Base-by-base conservation (phyloP, 2,113 vertebrate genomes). In the Aphelocoma coerulescens region DNA sequence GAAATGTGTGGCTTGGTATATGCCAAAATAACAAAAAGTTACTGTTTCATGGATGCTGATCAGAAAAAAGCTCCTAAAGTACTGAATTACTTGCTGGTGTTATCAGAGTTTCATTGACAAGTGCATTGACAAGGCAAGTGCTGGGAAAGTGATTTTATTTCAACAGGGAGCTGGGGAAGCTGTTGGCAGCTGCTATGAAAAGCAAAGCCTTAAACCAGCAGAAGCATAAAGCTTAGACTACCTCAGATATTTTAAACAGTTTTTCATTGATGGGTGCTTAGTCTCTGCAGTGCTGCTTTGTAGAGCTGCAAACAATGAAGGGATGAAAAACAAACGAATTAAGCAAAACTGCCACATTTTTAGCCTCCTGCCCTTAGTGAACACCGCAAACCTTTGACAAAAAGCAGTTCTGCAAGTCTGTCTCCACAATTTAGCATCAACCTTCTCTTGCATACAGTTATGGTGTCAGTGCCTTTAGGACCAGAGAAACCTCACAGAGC, bases 41-140 rank as follows among this genome's bases (percentile, higher is more conserved):
- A 11, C 3, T 0, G 0, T 69, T 75, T 66, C 39, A 19, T 13
- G 15, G 61, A 57, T 15, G 14, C 9, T 9, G 28, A 41, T 58
- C 9, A 44, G 58, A 51, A 7, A 41, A 61, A 23, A 26, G 3
- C 6, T 92, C 59, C 77, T 19, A 10, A 82, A 66, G 14, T 22
- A 74, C 19, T 54, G 24, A 58, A 32, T 67, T 73, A 18, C 49
- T 94, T 63, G 16, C 26, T 65, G 54, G 3, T 2, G 2, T 61
- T 69, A 37, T 15, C 27, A 58, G 49, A 52, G 26, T 51, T 59
- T 78, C 12, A 10, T 23, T 59, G 76, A 41, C 21, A 63, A n/a
- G n/a, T n/a, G n/a, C n/a, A n/a, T n/a, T n/a, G n/a, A n/a, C n/a
- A n/a, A n/a, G 57, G 23, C 3, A 46, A 33, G 63, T 28, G 58